A percentile compares a stretch with the other conserved stretches of the same genome.
phyloP scores from a whole-genome alignment of 1,140 invertebrate species.

The Archegozetes longisetosus region DNA sequence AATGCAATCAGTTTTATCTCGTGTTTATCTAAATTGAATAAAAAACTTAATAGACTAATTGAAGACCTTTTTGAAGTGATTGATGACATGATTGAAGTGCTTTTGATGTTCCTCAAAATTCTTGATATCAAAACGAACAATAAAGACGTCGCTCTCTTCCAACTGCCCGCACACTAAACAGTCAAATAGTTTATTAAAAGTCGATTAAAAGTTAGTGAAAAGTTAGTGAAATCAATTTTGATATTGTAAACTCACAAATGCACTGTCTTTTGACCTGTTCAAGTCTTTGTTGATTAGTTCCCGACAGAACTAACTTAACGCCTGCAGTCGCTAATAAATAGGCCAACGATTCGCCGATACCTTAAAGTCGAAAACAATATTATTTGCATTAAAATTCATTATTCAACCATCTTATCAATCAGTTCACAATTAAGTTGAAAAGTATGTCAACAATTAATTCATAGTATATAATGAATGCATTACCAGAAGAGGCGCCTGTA shows the following conservation, averaged over 20 bases:
- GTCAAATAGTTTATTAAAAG: background rate
- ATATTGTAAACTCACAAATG: conserved; percentile 28
- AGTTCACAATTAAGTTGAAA: too few species aligned
- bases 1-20: too few species aligned
- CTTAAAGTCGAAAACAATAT: too few species aligned
- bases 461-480: conserved; percentile 58
- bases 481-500: conserved; percentile 73
- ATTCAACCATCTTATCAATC: too few species aligned
- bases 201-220: background rate
- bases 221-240: background rate
- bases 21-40: background rate
- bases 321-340: conserved; percentile 49
- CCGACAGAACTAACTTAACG: conserved; percentile 55
- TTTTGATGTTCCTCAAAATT: conserved; percentile 43
- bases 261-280: conserved; percentile 53
- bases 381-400: too few species aligned
- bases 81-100: conserved; percentile 43
- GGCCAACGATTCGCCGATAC: conserved; percentile 59
- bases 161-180: background rate
- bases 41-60: background rate
- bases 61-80: conserved; percentile 42
- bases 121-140: conserved; percentile 24
- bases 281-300: conserved; percentile 49
- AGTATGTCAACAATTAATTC: too few species aligned
- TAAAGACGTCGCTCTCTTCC: conserved; percentile 16